These are phyloP conservation scores for Monopterus albus DNA, from an alignment of 2,113 vertebrate species.

Conservation along the genomic window DNA sequence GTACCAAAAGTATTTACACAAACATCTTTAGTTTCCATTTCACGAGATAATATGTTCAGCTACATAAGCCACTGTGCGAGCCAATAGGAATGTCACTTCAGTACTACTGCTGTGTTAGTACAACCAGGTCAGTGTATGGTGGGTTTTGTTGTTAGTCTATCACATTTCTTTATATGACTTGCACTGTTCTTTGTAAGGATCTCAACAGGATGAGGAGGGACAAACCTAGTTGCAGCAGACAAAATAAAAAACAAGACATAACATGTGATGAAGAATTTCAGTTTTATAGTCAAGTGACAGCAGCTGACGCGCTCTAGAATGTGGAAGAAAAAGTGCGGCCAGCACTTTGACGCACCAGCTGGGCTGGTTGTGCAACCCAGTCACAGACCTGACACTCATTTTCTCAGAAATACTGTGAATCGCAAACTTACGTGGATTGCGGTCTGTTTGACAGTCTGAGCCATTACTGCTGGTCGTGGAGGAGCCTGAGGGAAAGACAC, in stretches of 20 bases:
- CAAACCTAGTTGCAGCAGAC: background rate
- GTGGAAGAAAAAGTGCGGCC: constrained; percentile 3
- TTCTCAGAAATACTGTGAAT: background rate
- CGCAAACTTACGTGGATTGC: constrained; percentile 59
- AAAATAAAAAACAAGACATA: background rate
- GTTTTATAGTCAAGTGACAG: background rate
- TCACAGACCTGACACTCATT: background rate
- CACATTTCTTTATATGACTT: background rate
- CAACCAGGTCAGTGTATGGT: background rate
- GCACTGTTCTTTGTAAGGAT: background rate
- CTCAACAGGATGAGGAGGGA: background rate
- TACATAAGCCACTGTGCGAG: no score
- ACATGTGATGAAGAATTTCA: constrained; percentile 26
- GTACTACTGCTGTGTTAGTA: background rate
- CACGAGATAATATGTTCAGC: no score
- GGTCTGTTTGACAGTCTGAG: constrained; percentile 38
- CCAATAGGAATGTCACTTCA: background rate
- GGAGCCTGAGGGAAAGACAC: constrained; percentile 17
- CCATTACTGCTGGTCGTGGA: constrained; percentile 12
- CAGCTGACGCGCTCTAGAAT: background rate
- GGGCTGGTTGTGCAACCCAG: constrained; percentile 6
- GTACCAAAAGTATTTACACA: no score
- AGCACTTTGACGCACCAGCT: constrained; percentile 30
- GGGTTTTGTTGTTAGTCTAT: no score
- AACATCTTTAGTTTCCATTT: no score